phyloP scores from a whole-genome alignment of 2,888 invertebrate species.

The Ichneumon xanthorius region DNA sequence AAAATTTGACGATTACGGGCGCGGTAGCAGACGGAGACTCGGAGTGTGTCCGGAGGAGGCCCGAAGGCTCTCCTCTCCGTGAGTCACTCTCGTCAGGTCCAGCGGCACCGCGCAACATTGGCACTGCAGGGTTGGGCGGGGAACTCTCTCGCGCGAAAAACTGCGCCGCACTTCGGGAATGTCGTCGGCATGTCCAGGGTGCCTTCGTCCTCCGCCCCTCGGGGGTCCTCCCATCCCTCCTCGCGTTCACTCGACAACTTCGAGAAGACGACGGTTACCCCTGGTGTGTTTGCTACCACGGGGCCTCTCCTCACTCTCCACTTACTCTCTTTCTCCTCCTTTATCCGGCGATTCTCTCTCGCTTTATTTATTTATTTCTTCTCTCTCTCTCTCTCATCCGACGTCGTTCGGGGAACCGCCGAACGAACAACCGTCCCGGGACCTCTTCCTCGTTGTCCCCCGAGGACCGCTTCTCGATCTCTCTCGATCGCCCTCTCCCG shows the following conservation, averaged over 20 bases:
- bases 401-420: constrained; percentile 69
- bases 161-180: constrained; percentile 82
- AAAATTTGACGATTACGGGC: constrained; percentile 54
- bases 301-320: constrained; percentile 49
- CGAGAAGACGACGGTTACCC: constrained; percentile 75
- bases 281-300: constrained; percentile 63
- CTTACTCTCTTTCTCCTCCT: constrained; percentile 68
- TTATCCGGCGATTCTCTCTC: constrained; percentile 66
- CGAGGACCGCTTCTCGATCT: constrained; percentile 61
- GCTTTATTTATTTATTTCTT: constrained; percentile 60
- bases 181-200: constrained; percentile 82
- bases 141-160: constrained; percentile 80
- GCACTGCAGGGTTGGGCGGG: constrained; percentile 41
- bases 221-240: constrained; percentile 57
- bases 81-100: constrained; percentile 77
- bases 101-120: constrained; percentile 59
- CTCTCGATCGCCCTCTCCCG: constrained; percentile 30
- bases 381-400: neutral
- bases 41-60: constrained; percentile 40
- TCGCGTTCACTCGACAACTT: constrained; percentile 69
- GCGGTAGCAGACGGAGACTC: constrained; percentile 42
- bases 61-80: constrained; percentile 57
- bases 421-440: constrained; percentile 71
- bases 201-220: constrained; percentile 76
- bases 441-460: constrained; percentile 72